phyloP scores from a whole-genome alignment of 2,888 invertebrate genomes.

The Dicranocentrus wangi region DNA sequence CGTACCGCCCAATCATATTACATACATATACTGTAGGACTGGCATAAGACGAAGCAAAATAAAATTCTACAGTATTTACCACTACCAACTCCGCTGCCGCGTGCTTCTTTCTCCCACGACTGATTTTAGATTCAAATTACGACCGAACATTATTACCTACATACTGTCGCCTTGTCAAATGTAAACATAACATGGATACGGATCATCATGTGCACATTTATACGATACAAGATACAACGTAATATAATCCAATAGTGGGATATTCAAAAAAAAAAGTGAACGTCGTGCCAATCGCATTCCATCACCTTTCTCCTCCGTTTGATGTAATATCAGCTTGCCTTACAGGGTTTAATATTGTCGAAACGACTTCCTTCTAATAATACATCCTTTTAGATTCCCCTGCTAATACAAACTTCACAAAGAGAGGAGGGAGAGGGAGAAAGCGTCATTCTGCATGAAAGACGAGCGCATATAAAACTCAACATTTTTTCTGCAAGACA shows the following conservation, averaged over 20 bases:
- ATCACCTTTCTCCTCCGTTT: conserved; percentile 51
- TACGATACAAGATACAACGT: conserved; percentile 7
- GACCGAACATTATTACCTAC: conserved; percentile 39
- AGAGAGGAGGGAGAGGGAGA: background rate
- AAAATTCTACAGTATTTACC: background rate
- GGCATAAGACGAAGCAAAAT: background rate
- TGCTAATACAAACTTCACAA: background rate
- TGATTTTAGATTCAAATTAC: conserved; percentile 53
- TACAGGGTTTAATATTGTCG: conserved; percentile 50
- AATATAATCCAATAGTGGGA: conserved; percentile 22
- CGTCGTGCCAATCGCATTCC: conserved; percentile 56
- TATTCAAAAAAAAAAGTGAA: conserved; percentile 31
- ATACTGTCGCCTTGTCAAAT: conserved; percentile 48
- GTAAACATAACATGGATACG: no score
- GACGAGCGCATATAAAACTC: conserved; percentile 19
- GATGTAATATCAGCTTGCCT: conserved; percentile 45
- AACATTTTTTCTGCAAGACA: conserved; percentile 13
- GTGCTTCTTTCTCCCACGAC: conserved; percentile 22
- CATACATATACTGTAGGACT: background rate
- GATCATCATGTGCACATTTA: conserved; percentile 16
- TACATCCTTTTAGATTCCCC: conserved; percentile 1
- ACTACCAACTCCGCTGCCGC: background rate
- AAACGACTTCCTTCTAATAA: conserved; percentile 47
- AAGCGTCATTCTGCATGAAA: conserved; percentile 20
- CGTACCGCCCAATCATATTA: conserved; percentile 19